These are phyloP conservation scores for Anniella stebbinsi DNA, from an alignment of 2,797 vertebrate species.

Conservation along the genomic window DNA sequence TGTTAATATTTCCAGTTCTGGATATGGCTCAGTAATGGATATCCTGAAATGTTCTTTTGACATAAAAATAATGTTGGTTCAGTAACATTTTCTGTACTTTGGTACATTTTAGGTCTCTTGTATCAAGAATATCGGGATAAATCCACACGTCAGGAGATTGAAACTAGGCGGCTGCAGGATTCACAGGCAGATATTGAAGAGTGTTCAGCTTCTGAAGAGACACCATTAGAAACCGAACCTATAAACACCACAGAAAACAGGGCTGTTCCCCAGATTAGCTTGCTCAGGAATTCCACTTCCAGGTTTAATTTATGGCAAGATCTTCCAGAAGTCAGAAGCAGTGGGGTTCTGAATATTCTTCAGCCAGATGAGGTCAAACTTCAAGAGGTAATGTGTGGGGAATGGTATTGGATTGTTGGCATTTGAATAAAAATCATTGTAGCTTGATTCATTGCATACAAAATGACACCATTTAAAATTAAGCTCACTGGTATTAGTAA, in stretches of 20 bases:
- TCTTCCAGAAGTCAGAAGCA: constrained; percentile 88
- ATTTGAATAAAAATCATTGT: constrained; percentile 27
- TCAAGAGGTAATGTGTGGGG: constrained; percentile 88
- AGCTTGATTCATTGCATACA: constrained; percentile 24
- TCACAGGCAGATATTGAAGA: constrained; percentile 76
- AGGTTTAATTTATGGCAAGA: constrained; percentile 95
- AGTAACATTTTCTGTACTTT: constrained; percentile 27
- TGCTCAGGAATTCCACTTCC: constrained; percentile 81
- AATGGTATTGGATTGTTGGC: constrained; percentile 6
- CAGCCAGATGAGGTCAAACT: constrained; percentile 89
- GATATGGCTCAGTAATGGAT: background rate
- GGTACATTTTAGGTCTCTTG: constrained; percentile 84
- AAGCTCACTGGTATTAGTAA: background rate
- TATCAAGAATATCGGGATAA: constrained; percentile 98
- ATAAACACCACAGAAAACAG: constrained; percentile 66
- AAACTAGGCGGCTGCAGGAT: constrained; percentile 90
- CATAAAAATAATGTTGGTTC: constrained; percentile 13
- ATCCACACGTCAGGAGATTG: constrained; percentile 93
- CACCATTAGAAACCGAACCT: constrained; percentile 66
- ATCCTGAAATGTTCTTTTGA: background rate
- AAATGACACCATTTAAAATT: constrained; percentile 20
- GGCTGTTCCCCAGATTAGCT: constrained; percentile 78
- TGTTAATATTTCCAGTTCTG: background rate
- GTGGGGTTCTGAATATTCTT: constrained; percentile 86
- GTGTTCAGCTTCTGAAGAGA: constrained; percentile 59